Evolutionary conservation across 2,113 vertebrate species (phyloP), one percentile per base, ranked within the genome.

Genomic region (Bubalus kerabau): DNA sequence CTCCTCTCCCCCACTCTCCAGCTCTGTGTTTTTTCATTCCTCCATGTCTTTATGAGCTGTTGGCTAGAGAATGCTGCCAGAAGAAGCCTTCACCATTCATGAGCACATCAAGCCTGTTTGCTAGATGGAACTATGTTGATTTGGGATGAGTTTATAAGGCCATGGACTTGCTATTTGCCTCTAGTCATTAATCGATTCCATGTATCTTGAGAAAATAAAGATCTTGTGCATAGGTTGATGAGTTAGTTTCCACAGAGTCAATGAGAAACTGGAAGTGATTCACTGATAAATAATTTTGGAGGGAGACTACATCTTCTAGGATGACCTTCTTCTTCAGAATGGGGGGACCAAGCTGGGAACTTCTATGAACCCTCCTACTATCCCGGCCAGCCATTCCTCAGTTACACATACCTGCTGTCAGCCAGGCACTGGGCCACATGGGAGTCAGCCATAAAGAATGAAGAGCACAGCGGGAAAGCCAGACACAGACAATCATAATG

Each of bases 211-310:
- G 36, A 64, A 94, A 84, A 88, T 6, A 95, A 28, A 14, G 7
- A 43, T 12, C 1, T 21, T 81, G 3, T 36, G 7, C 23, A 32
- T 7, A 30, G 52, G 15, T 40, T 23, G 13, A 87, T 67, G 67
- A 93, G 32, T 67, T 10, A 28, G 24, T 36, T 67, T 74, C 30
- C 32, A 80, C 11, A 64, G 14, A 97, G 32, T 26, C 57, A 48
- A 7, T 52, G 62, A 97, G 84, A 90, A 81, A 78, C 32, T 43
- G 43, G 50, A 95, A 74, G 54, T 76, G n/a, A 43, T 26, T 90
- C 50, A 50, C 40, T 83, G 52, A 86, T 24, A 32, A 40, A 30
- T 46, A 87, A 60, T 91, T 67, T 26, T 86, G 46, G n/a, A 91
- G 26, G 8, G 30, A 88, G 17, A 76, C 12, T 21, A 15, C 4